Evolutionary conservation across 2,113 vertebrate species (phyloP), one percentile per base, ranked within the genome.

Genomic region (Phaetusa simplex): DNA sequence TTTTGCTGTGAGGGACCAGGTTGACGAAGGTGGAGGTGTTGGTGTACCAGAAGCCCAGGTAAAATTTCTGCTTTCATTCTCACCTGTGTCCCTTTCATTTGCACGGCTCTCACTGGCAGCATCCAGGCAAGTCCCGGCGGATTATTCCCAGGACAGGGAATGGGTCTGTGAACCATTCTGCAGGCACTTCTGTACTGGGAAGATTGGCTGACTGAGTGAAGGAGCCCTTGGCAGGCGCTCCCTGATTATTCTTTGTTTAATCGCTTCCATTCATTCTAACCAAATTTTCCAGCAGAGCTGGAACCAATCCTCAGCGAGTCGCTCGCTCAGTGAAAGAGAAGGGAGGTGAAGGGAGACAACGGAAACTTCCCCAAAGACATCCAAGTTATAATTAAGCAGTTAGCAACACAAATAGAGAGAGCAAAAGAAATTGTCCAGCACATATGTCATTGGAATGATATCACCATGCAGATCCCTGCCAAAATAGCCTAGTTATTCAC

Each of bases 111-210:
- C 55, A 1, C 13, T 7, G 16, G 3, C 1, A 4, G 16, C 5
- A 2, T 9, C 42, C 73, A 32, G 62, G 3, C 40, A 4, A 7
- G 21, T 5, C 12, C 59, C 38, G 32, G 47, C 10, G 42, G 5
- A 70, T 38, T 2, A 4, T 7, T 38, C 36, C 45, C 82, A 24
- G 77, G 8, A 15, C 17, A 6, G 49, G 36, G 53, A 27, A 36
- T 36, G 59, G 59, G 62, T 1, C 12, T 9, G 42, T 9, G 61
- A 21, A 56, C 78, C 24, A 0, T 19, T 11, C 66, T 26, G 8
- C 56, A 20, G 45, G 18, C 71, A 18, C 29, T 70, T 0, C 3
- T 0, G 1, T 23, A 1, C 32, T 6, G 1, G 69, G 32, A 50
- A 27, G 47, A 53, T 8, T 20, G 23, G 80, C 47, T 19, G 66